Conservation (phyloP, 1,140 invertebrate species). For the Leptoteleia sp. region DNA sequence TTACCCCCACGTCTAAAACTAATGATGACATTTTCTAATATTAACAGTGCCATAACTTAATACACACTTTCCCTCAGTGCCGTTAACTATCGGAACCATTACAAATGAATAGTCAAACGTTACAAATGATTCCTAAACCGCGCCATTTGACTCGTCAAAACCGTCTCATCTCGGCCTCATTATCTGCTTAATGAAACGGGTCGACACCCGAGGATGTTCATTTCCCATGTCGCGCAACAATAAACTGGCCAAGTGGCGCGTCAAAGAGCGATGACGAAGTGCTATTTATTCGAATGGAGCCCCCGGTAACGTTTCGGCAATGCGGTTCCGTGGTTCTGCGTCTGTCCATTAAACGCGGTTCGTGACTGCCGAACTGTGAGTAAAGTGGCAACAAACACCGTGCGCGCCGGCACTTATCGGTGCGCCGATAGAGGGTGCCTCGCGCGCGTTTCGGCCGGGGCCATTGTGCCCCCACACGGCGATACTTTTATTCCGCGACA, state of each 20-base stretch:
- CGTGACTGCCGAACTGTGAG: conserved; percentile 64
- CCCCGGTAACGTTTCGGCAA: conserved; percentile 54
- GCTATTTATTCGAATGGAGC: conserved; percentile 61
- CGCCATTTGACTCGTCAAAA: conserved; percentile 9
- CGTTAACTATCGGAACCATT: neutral
- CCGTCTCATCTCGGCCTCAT: conserved; percentile 31
- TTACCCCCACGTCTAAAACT: no score
- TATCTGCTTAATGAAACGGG: conserved; percentile 63
- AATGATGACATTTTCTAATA: no score
- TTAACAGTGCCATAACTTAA: no score
- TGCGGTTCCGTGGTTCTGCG: conserved; percentile 34
- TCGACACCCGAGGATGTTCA: conserved; percentile 58
- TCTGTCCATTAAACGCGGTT: conserved; percentile 65
- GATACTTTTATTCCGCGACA: conserved; percentile 63
- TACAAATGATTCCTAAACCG: conserved; percentile 16
- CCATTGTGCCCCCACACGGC: conserved; percentile 56
- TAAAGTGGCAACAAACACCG: conserved; percentile 70
- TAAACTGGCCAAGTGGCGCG: conserved; percentile 43
- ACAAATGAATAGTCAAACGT: conserved; percentile 2
- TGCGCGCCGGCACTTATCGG: conserved; percentile 57
- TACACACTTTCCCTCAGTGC: no score
- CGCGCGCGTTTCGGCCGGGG: conserved; percentile 19
- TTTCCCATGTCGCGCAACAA: conserved; percentile 68
- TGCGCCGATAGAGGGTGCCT: conserved; percentile 55
- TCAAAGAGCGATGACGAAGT: conserved; percentile 55